A percentile compares a stretch with the other conserved stretches of the same genome.
phyloP scores from a whole-genome alignment of 2,888 invertebrate species.

The Andrena trimmerana region DNA sequence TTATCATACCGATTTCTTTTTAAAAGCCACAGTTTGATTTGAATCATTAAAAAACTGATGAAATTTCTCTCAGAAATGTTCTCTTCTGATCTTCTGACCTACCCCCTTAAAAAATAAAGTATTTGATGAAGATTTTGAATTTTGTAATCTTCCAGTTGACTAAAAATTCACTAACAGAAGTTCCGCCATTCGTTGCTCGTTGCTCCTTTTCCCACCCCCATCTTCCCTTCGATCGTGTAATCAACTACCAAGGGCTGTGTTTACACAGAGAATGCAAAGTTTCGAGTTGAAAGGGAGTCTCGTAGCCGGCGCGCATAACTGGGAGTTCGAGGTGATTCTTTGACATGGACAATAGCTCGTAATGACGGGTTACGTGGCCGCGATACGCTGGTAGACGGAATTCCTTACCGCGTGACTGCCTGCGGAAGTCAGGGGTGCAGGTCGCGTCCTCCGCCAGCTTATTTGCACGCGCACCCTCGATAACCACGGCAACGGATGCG shows the following conservation, averaged over 20 bases:
- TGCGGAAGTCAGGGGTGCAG: conserved; percentile 48
- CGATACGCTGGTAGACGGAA: conserved; percentile 41
- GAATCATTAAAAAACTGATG: not conserved
- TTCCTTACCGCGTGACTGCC: conserved; percentile 51
- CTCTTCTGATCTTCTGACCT: not conserved
- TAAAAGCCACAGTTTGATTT: too few species aligned
- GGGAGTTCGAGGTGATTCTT: conserved; percentile 15
- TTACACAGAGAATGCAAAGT: conserved; percentile 17
- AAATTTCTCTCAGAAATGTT: not conserved
- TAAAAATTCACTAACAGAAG: too few species aligned
- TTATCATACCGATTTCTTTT: too few species aligned
- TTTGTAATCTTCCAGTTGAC: too few species aligned
- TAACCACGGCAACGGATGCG: conserved; percentile 45
- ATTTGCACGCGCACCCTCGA: conserved; percentile 65
- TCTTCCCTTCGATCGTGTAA: not conserved
- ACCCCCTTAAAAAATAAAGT: not conserved
- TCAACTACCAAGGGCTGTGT: conserved; percentile 2
- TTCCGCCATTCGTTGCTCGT: too few species aligned
- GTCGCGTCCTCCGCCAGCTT: conserved; percentile 44
- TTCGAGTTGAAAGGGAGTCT: not conserved
- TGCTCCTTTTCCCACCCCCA: too few species aligned
- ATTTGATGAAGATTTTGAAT: too few species aligned
- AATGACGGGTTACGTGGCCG: conserved; percentile 44
- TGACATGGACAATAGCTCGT: conserved; percentile 30
- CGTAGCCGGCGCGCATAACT: not conserved